These are phyloP conservation scores for Trachelus iudaicus DNA, from an alignment of 2,888 invertebrate species.

Conservation along the genomic window DNA sequence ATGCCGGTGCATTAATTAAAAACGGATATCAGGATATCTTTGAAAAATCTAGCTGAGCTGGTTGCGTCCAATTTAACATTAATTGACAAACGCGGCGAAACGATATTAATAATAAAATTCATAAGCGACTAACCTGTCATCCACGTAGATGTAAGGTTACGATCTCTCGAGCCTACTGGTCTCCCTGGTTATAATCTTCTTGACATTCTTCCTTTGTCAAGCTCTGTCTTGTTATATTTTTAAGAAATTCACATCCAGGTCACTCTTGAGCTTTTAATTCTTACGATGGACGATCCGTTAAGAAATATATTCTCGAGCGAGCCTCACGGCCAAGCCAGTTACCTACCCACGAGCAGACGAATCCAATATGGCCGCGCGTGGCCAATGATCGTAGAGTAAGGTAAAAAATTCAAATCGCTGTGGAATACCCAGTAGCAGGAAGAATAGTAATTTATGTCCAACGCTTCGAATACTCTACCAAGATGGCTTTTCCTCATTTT, in stretches of 20 bases:
- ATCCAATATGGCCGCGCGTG: not conserved
- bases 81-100: slow-evolving; percentile 25
- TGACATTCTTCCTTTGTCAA: not conserved
- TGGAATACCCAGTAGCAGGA: not conserved
- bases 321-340: too few species aligned
- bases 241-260: not conserved
- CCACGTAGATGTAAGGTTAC: not conserved
- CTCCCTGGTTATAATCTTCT: not conserved
- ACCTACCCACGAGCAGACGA: not conserved
- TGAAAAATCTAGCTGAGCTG: slow-evolving; percentile 13
- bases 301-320: not conserved
- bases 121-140: slow-evolving; percentile 12
- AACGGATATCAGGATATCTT: slow-evolving; percentile 17
- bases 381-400: not conserved
- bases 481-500: not conserved
- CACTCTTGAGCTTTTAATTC: not conserved
- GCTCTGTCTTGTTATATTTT: not conserved
- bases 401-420: not conserved
- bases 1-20: not conserved
- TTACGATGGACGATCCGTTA: not conserved
- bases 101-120: slow-evolving; percentile 26
- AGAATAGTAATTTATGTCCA: not conserved
- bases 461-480: not conserved
- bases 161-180: not conserved
- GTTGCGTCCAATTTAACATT: slow-evolving; percentile 31